Evolutionary conservation across 2,888 invertebrate genomes (phyloP).

Genomic region (Melikaiella ostensackeni): DNA sequence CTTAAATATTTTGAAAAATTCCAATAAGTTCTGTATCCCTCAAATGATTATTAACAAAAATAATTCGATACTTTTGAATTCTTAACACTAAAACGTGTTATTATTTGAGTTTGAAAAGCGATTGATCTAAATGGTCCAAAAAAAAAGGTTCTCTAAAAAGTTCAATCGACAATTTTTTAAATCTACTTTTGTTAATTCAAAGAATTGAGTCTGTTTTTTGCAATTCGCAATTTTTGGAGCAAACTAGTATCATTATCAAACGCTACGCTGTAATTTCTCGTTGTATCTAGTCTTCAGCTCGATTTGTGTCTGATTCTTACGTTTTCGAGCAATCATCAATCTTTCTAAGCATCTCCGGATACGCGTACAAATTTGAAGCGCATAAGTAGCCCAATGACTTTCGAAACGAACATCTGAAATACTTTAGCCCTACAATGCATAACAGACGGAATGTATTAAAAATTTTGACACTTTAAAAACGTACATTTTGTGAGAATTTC

Average conservation of each 20-base stretch:
- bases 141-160: background rate
- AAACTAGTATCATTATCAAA: background rate
- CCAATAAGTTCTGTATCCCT: background rate
- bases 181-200: background rate
- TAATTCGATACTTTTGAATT: conserved; percentile 22
- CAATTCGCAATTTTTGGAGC: conserved; percentile 18
- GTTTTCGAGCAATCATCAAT: conserved; percentile 26
- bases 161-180: background rate
- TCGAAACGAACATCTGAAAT: background rate
- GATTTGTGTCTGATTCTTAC: conserved; percentile 17
- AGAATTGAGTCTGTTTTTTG: conserved; percentile 15
- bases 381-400: conserved; percentile 47
- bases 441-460: conserved; percentile 29
- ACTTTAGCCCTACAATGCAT: background rate
- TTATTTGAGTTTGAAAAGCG: conserved; percentile 9
- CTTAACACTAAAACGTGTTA: conserved; percentile 38
- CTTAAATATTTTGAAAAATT: background rate
- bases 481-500: background rate
- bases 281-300: conserved; percentile 38
- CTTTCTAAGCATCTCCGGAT: conserved; percentile 1
- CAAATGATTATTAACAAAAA: conserved; percentile 13
- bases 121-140: conserved; percentile 20
- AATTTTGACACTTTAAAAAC: background rate
- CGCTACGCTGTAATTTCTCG: conserved; percentile 6
- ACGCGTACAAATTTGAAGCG: conserved; percentile 48